Evolutionary conservation across 2,113 vertebrate genomes (phyloP).

Genomic region (Melospiza melodia): DNA sequence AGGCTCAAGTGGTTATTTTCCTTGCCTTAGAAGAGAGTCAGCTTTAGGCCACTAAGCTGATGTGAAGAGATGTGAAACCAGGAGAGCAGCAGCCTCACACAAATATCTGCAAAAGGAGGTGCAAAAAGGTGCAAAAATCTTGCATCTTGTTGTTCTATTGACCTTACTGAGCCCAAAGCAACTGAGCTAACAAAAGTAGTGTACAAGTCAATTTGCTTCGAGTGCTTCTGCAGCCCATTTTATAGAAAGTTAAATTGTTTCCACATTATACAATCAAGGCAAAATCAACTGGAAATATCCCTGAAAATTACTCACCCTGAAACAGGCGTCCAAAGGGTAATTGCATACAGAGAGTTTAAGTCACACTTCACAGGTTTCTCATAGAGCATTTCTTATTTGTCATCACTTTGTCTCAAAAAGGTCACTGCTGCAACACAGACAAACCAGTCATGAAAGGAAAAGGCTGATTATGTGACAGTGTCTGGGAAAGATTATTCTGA

Average conservation of each 20-base stretch:
- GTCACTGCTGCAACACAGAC: not conserved
- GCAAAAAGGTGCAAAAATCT: not conserved
- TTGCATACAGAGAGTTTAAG: not conserved
- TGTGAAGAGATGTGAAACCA: not conserved
- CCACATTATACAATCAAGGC: not conserved
- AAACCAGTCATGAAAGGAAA: not conserved
- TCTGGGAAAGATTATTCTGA: not conserved
- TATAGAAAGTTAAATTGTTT: not conserved
- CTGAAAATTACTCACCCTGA: conserved; percentile 4
- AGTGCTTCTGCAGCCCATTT: not conserved
- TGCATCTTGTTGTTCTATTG: not conserved
- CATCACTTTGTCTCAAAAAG: not conserved
- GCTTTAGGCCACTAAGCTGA: not conserved
- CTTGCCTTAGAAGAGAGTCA: not conserved
- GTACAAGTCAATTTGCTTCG: not conserved
- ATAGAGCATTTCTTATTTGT: not conserved
- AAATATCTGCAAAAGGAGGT: not conserved
- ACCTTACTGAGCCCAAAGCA: not conserved
- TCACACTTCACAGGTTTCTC: not conserved
- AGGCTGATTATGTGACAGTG: not conserved
- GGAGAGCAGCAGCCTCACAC: not conserved
- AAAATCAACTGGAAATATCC: not conserved
- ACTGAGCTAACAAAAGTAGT: not conserved
- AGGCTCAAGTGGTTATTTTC: not conserved
- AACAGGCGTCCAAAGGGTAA: not conserved